Evolutionary conservation across 2,888 invertebrate species (phyloP).

Genomic region (Hydraecia micacea): DNA sequence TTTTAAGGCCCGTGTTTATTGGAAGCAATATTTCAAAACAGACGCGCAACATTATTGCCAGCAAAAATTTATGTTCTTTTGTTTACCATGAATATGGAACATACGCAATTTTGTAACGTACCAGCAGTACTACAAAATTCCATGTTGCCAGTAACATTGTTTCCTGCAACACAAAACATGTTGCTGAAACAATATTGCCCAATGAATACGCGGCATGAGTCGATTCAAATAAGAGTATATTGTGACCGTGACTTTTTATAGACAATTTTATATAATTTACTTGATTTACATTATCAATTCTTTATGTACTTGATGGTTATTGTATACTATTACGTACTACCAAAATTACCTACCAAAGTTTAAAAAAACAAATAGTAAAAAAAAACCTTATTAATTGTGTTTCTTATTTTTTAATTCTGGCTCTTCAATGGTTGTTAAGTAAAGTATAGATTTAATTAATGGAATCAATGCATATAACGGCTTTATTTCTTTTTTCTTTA

Average conservation of each 20-base stretch:
- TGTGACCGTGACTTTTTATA: neutral
- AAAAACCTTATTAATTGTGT: neutral
- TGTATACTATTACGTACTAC: too few species aligned
- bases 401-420: neutral
- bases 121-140: neutral
- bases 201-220: neutral
- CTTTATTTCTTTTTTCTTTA: too few species aligned
- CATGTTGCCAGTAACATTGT: neutral
- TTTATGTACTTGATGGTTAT: neutral
- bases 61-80: neutral
- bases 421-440: too few species aligned
- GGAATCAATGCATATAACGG: too few species aligned
- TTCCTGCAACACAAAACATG: neutral
- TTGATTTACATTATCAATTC: neutral
- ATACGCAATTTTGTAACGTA: neutral
- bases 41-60: neutral
- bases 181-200: neutral
- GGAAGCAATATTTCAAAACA: neutral
- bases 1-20: neutral
- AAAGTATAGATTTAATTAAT: neutral
- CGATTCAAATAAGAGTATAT: neutral
- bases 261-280: too few species aligned
- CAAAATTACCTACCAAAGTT: conserved; percentile 13
- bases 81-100: neutral
- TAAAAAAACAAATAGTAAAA: neutral